Evolutionary conservation across 2,888 invertebrate genomes (phyloP).

Genomic region (Listrodromus nycthemerus): DNA sequence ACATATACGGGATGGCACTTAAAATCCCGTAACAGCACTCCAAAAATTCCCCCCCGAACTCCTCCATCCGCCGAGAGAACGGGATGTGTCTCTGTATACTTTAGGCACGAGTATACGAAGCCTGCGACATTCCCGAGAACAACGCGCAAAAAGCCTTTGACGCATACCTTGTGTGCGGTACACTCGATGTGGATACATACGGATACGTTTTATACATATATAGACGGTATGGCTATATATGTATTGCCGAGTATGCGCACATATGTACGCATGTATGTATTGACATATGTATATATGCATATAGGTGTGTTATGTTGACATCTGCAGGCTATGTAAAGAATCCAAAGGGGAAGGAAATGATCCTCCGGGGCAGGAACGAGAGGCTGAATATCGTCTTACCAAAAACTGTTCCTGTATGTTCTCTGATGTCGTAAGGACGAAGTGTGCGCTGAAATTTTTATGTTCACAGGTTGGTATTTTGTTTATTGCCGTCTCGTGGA

Average conservation of each 20-base stretch:
- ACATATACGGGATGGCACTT: conserved; percentile 51
- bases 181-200: background rate
- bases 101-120: conserved; percentile 5
- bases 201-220: background rate
- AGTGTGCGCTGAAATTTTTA: background rate
- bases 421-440: background rate
- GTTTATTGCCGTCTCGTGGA: background rate
- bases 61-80: conserved; percentile 12
- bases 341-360: conserved; percentile 8
- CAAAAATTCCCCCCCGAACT: conserved; percentile 53
- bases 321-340: conserved; percentile 3
- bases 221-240: background rate
- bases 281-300: no score
- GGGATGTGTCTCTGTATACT: conserved; percentile 10
- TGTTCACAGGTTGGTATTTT: background rate
- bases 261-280: no score
- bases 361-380: conserved; percentile 4
- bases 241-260: no score
- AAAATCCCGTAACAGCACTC: conserved; percentile 62
- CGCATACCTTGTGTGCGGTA: background rate
- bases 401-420: background rate
- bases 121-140: conserved; percentile 27
- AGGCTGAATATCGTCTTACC: conserved; percentile 5
- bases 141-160: conserved; percentile 47
- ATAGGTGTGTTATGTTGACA: no score